Evolutionary conservation across 1,140 invertebrate genomes (phyloP).

Genomic region (Hetaerina americana): DNA sequence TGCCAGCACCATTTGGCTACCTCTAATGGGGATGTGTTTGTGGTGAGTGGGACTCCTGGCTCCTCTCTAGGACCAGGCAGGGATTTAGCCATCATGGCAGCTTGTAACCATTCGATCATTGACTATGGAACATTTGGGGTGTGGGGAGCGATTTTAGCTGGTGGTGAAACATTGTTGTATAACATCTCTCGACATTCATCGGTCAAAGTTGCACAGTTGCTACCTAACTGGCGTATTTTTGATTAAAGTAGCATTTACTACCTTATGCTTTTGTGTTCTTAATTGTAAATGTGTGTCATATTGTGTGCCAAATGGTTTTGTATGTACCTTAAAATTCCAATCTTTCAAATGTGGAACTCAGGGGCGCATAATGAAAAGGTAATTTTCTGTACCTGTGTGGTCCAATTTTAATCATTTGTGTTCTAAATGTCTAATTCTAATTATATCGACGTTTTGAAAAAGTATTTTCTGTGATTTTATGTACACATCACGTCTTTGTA

Average conservation of each 20-base stretch:
- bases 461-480: slow-evolving; percentile 1
- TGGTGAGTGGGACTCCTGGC: slow-evolving; percentile 31
- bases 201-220: slow-evolving; percentile 35
- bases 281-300: not conserved
- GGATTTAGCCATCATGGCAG: slow-evolving; percentile 48
- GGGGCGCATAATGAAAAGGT: not conserved
- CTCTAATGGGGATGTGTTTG: slow-evolving; percentile 32
- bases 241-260: not conserved
- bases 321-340: not conserved
- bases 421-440: not conserved
- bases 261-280: not conserved
- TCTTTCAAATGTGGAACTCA: not conserved
- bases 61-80: slow-evolving; percentile 31
- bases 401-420: not conserved
- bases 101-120: slow-evolving; percentile 53
- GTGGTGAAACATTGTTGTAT: slow-evolving; percentile 43
- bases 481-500: not conserved
- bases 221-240: slow-evolving; percentile 35
- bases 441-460: not conserved
- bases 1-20: slow-evolving; percentile 35
- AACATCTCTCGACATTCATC: slow-evolving; percentile 41
- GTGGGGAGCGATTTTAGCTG: slow-evolving; percentile 49
- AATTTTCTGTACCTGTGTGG: not conserved
- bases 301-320: not conserved
- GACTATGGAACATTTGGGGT: slow-evolving; percentile 56